Conservation (phyloP, 2,113 vertebrate species). For the Glareola pratincola region DNA sequence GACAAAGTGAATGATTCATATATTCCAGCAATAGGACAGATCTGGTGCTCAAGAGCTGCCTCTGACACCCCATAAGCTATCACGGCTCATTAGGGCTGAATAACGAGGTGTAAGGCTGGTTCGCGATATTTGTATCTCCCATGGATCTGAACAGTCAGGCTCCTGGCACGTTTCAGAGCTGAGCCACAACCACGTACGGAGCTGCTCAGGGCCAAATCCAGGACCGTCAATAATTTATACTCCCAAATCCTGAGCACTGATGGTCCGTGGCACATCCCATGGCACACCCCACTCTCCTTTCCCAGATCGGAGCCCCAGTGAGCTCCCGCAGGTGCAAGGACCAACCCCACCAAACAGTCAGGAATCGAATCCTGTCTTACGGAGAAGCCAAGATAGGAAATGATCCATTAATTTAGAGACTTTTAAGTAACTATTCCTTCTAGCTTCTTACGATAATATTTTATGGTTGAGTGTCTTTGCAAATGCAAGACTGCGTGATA, state of each 20-base stretch:
- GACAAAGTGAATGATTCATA: not conserved
- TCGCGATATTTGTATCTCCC: not conserved
- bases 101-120: not conserved
- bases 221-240: not conserved
- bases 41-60: not conserved
- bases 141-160: not conserved
- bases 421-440: not conserved
- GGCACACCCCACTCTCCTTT: accelerated
- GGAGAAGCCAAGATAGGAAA: not conserved
- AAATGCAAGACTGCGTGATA: not conserved
- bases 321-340: not conserved
- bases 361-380: not conserved
- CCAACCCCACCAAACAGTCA: not conserved
- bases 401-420: not conserved
- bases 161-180: not conserved
- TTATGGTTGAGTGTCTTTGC: not conserved
- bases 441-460: not conserved
- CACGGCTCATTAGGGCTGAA: not conserved
- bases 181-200: accelerated
- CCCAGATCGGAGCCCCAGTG: accelerated
- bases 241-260: not conserved
- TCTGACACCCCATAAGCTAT: not conserved
- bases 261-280: not conserved
- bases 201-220: not conserved
- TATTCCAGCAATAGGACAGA: not conserved